Evolutionary conservation across 2,113 vertebrate genomes (phyloP).

Genomic region (Donacobius atricapilla): DNA sequence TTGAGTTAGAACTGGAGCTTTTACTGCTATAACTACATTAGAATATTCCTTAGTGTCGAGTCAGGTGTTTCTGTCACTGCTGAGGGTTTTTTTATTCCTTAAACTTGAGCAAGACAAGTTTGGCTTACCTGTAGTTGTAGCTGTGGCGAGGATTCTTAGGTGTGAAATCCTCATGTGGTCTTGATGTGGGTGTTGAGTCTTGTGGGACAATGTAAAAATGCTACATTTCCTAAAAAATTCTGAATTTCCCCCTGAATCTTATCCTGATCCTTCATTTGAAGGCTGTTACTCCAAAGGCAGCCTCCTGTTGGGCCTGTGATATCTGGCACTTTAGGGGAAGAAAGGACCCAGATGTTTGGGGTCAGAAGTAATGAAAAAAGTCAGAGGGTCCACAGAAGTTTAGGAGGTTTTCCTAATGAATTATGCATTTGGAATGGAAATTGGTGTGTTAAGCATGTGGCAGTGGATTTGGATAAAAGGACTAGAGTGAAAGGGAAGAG

Average conservation of each 20-base stretch:
- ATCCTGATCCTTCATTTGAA: neutral
- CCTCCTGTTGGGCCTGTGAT: neutral
- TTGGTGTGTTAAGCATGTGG: neutral
- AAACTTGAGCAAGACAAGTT: neutral
- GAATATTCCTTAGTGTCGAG: neutral
- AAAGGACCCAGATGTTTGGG: neutral
- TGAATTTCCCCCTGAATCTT: neutral
- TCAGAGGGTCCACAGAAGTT: neutral
- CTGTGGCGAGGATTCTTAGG: neutral
- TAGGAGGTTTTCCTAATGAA: neutral
- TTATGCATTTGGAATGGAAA: neutral
- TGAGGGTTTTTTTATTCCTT: neutral
- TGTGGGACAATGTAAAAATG: neutral
- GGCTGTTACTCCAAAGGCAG: neutral
- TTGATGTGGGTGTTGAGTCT: neutral
- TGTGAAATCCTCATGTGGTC: neutral
- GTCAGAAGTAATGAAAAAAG: neutral
- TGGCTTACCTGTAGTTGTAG: neutral
- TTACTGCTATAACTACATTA: accelerated
- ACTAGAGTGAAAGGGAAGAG: neutral
- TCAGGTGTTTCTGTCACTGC: neutral
- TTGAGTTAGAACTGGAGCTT: neutral
- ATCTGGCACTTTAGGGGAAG: neutral
- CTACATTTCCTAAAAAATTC: neutral
- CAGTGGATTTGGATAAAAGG: neutral